Evolutionary conservation across 1,140 invertebrate species (phyloP), one percentile per base, ranked within the genome.

Genomic region (Stegodyphus dumicola): DNA sequence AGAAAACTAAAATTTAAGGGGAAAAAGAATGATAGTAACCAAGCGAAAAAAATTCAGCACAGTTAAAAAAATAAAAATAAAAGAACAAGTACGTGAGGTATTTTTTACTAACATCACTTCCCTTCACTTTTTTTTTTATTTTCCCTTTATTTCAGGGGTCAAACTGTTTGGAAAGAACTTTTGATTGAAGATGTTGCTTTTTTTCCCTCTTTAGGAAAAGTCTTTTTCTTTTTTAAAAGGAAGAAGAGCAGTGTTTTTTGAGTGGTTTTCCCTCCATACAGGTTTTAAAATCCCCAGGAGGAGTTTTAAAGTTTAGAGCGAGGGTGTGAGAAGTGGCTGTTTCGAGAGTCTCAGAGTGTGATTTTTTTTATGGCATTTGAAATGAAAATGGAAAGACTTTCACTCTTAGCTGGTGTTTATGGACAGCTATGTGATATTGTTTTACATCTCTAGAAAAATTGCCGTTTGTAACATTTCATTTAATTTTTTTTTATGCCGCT

Each of bases 151-250:
- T 74, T 70, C 54, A 83, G 70, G 79, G 79, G 79, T 83, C 79
- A 83, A 83, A 83, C 79, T 83, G 79, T 74, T 83, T 83, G 70
- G 56, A 83, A 83, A 83, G 79, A 83, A 83, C 79, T 83, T 83
- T 75, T 83, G 70, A 75, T 83, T 74, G 79, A 83, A 83, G 79
- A 71, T 13, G 53, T 52, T 70, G 49, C 56, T 79, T 79, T 79
- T 79, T 71, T 79, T 79, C 15, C 65, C 13, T 79, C 67, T 56
- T 13, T 53, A 48, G 49, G 64, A 69, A 13, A 18, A 52, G 49
- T 13, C 11, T 15, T 56, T 60, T 75, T 48, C 18, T 70, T 18
- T 70, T 48, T 10, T 9, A 10, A 48, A 53, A 83, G 66, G 56
- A 74, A 15, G 48, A 64, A 77, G 13, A 10, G 9, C 51, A 48